A percentile compares a stretch with the other conserved stretches of the same genome.
phyloP scores from a whole-genome alignment of 2,888 invertebrate species.

The Rugalucina vietnamica region DNA sequence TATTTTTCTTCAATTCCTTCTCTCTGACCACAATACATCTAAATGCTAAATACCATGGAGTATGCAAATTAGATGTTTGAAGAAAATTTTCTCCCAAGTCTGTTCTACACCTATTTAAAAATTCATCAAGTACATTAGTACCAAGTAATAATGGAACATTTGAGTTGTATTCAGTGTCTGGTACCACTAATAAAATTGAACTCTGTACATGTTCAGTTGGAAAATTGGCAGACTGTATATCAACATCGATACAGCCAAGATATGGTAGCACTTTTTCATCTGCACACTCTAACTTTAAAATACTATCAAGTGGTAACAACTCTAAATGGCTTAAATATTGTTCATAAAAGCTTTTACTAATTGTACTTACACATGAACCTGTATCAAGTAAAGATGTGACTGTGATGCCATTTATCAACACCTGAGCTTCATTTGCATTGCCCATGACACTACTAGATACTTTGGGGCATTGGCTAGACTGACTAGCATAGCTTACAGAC shows the following conservation, averaged over 20 bases:
- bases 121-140: background rate
- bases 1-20: background rate
- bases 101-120: background rate
- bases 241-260: constrained; percentile 35
- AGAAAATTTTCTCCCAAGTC: background rate
- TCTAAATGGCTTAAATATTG: constrained; percentile 15
- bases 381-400: constrained; percentile 33
- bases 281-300: constrained; percentile 56
- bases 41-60: background rate
- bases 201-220: constrained; percentile 12
- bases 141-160: background rate
- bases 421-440: constrained; percentile 19
- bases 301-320: constrained; percentile 30
- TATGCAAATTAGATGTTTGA: background rate
- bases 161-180: no score
- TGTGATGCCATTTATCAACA: background rate
- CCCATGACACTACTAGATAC: no score
- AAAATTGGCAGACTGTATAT: background rate
- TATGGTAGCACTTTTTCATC: constrained; percentile 53
- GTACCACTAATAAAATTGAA: no score
- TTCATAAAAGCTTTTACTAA: constrained; percentile 35
- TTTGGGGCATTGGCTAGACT: no score
- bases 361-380: constrained; percentile 34
- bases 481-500: no score
- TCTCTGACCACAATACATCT: background rate